Conservation (phyloP, 2,888 invertebrate genomes). For the Chrysomela aeneicollis region DNA sequence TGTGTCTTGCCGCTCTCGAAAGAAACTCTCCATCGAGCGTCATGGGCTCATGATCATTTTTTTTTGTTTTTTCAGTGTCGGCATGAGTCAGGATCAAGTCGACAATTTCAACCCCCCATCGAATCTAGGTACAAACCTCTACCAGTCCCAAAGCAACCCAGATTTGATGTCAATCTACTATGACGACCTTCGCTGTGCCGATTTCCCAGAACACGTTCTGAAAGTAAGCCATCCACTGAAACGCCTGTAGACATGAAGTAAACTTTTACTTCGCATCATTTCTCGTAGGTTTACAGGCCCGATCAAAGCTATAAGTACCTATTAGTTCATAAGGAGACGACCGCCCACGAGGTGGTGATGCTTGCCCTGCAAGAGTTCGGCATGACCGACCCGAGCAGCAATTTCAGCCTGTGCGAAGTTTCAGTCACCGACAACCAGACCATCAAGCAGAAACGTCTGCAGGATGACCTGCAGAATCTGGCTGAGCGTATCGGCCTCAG, state of each 20-base stretch:
- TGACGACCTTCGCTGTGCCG: slow-evolving; percentile 80
- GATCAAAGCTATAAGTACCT: slow-evolving; percentile 99
- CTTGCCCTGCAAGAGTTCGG: slow-evolving; percentile 95
- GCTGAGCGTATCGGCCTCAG: slow-evolving; percentile 93
- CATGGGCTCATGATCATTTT: too few species aligned
- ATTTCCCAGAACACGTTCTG: slow-evolving; percentile 95
- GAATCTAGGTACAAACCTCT: slow-evolving; percentile 71
- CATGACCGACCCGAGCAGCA: slow-evolving; percentile 92
- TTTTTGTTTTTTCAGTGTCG: slow-evolving; percentile 53
- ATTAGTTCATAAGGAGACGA: slow-evolving; percentile 92
- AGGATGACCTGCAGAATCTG: slow-evolving; percentile 93
- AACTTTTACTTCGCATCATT: neutral
- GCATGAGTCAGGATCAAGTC: slow-evolving; percentile 69
- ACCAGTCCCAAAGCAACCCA: slow-evolving; percentile 89
- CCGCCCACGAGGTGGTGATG: slow-evolving; percentile 94
- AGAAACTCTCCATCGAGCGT: too few species aligned
- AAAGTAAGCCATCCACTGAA: slow-evolving; percentile 65
- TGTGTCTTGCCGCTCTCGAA: too few species aligned
- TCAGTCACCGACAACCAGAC: slow-evolving; percentile 95
- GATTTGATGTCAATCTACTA: slow-evolving; percentile 85
- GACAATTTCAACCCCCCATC: slow-evolving; percentile 67
- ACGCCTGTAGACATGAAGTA: neutral
- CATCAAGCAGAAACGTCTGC: slow-evolving; percentile 93
- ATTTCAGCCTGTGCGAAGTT: slow-evolving; percentile 91
- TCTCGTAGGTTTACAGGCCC: slow-evolving; percentile 78